A percentile compares a stretch with the other conserved stretches of the same genome.
Evolutionary conservation across 2,113 vertebrate species (phyloP).

Genomic region (Pycnonotus jocosus): DNA sequence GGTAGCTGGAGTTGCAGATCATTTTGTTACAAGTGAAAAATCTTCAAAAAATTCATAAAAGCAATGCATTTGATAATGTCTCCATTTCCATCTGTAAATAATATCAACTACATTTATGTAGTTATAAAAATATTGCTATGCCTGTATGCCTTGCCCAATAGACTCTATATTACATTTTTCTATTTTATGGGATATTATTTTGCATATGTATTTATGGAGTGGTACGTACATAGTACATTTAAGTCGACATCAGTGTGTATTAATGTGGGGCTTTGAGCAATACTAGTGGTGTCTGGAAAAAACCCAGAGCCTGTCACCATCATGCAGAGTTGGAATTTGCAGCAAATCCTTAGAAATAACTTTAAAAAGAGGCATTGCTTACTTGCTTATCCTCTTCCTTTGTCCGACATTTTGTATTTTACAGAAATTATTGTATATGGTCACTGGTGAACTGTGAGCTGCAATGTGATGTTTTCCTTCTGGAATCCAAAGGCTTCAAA

Average conservation of each 20-base stretch:
- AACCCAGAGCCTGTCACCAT: background rate
- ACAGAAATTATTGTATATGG: background rate
- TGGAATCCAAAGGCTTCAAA: background rate
- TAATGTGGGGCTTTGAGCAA: background rate
- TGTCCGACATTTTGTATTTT: background rate
- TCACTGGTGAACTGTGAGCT: constrained; percentile 2
- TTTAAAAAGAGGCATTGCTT: background rate
- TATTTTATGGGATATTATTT: background rate
- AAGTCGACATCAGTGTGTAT: background rate
- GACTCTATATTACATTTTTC: background rate
- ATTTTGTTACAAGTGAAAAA: background rate
- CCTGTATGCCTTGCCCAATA: background rate
- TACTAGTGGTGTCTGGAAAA: background rate
- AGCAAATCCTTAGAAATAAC: background rate
- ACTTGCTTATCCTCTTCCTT: background rate
- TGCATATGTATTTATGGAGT: background rate
- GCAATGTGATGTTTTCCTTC: background rate
- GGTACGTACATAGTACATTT: background rate
- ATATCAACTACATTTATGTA: background rate
- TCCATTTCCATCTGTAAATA: constrained; percentile 17
- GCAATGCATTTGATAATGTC: background rate
- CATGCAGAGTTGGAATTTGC: background rate
- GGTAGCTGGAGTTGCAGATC: background rate
- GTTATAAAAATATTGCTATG: background rate
- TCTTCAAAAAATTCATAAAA: background rate